A percentile compares a stretch with the other conserved stretches of the same genome.
These are phyloP conservation scores for Vanessa cardui DNA, from an alignment of 2,888 invertebrate genomes.

Conservation along the genomic window DNA sequence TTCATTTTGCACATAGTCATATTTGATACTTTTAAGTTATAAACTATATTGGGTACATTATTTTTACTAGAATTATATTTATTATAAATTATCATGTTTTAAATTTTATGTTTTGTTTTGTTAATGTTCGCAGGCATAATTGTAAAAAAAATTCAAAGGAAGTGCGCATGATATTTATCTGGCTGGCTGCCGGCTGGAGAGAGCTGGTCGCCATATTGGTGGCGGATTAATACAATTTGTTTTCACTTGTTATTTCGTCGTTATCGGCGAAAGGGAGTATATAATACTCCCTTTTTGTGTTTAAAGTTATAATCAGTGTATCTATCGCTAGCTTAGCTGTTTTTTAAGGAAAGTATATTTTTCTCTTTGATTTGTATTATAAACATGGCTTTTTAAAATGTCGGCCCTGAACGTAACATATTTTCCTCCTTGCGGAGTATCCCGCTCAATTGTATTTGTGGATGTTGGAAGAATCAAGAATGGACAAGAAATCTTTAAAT, in stretches of 20 bases:
- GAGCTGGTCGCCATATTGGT: constrained; percentile 87
- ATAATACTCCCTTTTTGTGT: constrained; percentile 82
- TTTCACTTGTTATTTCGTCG: constrained; percentile 82
- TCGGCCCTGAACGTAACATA: constrained; percentile 86
- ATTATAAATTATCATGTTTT: constrained; percentile 24
- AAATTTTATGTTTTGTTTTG: constrained; percentile 30
- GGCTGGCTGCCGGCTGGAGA: constrained; percentile 79
- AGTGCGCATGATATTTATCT: constrained; percentile 71
- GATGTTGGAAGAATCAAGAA: constrained; percentile 84
- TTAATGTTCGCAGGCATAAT: not conserved
- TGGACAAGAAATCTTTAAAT: constrained; percentile 90
- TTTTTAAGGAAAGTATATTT: constrained; percentile 60
- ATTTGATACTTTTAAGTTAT: constrained; percentile 20
- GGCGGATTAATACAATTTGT: constrained; percentile 82
- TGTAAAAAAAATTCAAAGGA: constrained; percentile 50
- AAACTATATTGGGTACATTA: not conserved
- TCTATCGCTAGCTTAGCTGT: constrained; percentile 64
- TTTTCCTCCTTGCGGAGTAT: constrained; percentile 88
- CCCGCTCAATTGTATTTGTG: constrained; percentile 81
- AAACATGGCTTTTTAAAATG: constrained; percentile 93
- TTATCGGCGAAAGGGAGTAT: constrained; percentile 86
- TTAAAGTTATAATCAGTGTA: constrained; percentile 57
- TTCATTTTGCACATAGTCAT: constrained; percentile 15
- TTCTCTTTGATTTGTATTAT: constrained; percentile 83
- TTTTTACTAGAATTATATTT: not conserved